Conservation (phyloP, 2,113 vertebrate genomes). For the Lethenteron camtschaticum region DNA sequence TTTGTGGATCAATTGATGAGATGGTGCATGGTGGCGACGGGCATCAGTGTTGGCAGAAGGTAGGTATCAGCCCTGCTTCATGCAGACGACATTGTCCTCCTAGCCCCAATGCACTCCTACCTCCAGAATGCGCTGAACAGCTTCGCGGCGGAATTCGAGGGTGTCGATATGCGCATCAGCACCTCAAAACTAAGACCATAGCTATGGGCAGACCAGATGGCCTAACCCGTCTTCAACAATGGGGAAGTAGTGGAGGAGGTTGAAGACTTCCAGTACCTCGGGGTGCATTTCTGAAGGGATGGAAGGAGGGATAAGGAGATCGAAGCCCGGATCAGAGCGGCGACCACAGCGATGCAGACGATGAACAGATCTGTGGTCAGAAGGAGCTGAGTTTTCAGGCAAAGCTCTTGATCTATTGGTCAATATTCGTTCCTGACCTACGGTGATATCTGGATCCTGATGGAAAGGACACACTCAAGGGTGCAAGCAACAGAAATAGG, state of each 20-base stretch:
- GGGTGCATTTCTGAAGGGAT: slow-evolving; percentile 5
- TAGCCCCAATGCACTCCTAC: neutral
- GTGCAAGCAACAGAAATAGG: slow-evolving; percentile 7
- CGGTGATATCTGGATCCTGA: neutral
- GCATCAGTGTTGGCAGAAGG: too few species aligned
- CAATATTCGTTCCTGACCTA: too few species aligned
- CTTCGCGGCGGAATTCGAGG: slow-evolving; percentile 7
- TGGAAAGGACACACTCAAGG: neutral
- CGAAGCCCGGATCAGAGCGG: neutral
- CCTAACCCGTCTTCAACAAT: slow-evolving; percentile 1
- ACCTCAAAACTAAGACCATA: slow-evolving; percentile 7
- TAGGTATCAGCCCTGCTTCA: too few species aligned
- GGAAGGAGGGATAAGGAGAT: slow-evolving; percentile 4
- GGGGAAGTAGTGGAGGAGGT: slow-evolving; percentile 4
- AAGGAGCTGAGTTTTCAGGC: too few species aligned
- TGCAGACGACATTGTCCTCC: neutral
- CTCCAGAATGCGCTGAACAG: neutral
- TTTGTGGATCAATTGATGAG: neutral
- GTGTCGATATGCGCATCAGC: slow-evolving; percentile 6
- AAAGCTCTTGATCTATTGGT: too few species aligned
- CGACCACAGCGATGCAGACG: neutral
- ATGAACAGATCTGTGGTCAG: neutral
- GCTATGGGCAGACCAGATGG: slow-evolving; percentile 4
- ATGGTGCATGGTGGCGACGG: too few species aligned
- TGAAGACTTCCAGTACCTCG: slow-evolving; percentile 6